Conservation (phyloP, 2,888 invertebrate species). For the Lasioglossum morio region DNA sequence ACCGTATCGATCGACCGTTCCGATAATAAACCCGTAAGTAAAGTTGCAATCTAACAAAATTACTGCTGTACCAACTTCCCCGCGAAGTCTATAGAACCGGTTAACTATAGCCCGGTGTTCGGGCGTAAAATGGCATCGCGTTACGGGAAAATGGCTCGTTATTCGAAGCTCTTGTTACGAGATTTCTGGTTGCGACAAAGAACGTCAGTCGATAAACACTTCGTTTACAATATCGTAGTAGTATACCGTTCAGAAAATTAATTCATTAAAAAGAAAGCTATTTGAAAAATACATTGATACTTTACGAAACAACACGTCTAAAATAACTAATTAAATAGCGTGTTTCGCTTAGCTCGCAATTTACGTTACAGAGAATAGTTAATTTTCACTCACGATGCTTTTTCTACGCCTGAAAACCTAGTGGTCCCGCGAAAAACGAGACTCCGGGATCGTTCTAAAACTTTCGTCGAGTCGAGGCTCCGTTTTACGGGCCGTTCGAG, state of each 20-base stretch:
- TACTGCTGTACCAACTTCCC: background rate
- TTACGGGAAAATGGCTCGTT: background rate
- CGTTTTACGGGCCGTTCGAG: background rate
- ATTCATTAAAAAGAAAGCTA: background rate
- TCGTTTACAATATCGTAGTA: background rate
- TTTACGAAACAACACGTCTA: too few species aligned
- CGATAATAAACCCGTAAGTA: constrained; percentile 78
- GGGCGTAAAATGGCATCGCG: background rate
- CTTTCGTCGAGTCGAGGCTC: background rate
- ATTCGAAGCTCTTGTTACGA: background rate
- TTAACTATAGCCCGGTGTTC: background rate
- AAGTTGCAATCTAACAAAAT: constrained; percentile 1
- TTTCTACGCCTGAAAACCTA: background rate
- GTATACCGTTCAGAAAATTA: background rate
- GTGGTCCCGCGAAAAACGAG: background rate
- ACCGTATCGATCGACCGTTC: constrained; percentile 80
- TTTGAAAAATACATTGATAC: background rate
- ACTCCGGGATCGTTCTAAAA: background rate
- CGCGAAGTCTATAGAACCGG: background rate
- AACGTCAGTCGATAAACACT: background rate
- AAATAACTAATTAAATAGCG: background rate
- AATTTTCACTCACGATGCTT: too few species aligned
- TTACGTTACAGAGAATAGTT: too few species aligned
- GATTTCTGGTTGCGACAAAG: background rate
- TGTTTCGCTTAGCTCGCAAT: too few species aligned